Base-by-base conservation (phyloP, 2,888 invertebrate species). In the Campoletis raptor region DNA sequence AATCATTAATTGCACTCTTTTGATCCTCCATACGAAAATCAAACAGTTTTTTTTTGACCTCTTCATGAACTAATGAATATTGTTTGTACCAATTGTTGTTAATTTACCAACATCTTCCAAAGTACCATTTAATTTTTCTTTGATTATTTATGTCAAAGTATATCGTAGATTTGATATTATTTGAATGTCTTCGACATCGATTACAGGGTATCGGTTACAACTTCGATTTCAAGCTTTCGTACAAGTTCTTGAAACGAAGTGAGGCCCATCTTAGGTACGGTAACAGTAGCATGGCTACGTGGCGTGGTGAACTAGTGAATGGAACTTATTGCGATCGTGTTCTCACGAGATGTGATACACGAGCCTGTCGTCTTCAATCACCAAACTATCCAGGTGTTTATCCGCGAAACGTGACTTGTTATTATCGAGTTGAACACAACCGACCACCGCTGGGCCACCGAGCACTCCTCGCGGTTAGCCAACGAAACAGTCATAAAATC, bases 301-400 rank as follows among this genome's bases (percentile, higher is more conserved):
- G 97, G 96, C 95, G 97, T 77, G 98, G 98, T 37, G 97, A 97
- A 90, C 95, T 96, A 84, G 96, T 97, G 74, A 95, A 96, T 24
- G 97, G 97, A 88, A 97, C 97, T 87, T 97, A 97, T 94, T 98
- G 98, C 94, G 97, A 97, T 95, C 96, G 97, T 91, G 96, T 97
- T 90, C 96, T 97, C 91, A 97, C 97, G 92, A 96, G 97, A 93
- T 98, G 98, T 94, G 97, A 97, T 94, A 95, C 96, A 85, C 94
- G 95, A 74, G 94, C 95, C 69, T 97, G 97, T 94, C 96, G 97
- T 87, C 96, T 98, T 86, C 97, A 97, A 94, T 98, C 98, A 37
- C 98, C 98, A 15, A 98, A 98, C 95, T 98, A 97, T 94, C 98
- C 98, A 15, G 98, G 98, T 78, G 96, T 98, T 89, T 98, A 98